Conservation (phyloP, 2,113 vertebrate genomes). For the Onychostruthus taczanowskii region DNA sequence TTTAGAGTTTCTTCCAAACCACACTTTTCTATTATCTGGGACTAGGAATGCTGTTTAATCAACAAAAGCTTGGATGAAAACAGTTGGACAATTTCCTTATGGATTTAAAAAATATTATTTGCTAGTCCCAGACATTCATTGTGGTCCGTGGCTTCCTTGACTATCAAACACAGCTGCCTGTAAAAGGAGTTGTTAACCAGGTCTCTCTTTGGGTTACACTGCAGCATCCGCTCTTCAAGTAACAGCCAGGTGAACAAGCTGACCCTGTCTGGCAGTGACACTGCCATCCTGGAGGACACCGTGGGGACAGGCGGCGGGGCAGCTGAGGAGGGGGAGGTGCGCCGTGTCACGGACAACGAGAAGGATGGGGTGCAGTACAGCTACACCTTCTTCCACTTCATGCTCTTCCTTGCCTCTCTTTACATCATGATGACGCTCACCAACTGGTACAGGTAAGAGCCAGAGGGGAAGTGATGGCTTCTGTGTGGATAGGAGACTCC, state of each 20-base stretch:
- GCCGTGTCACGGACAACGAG: conserved; percentile 85
- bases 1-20: background rate
- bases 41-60: background rate
- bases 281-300: conserved; percentile 76
- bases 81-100: background rate
- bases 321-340: conserved; percentile 68
- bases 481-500: background rate
- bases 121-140: background rate
- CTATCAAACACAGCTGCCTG: background rate
- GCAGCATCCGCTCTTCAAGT: conserved; percentile 89
- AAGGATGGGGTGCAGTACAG: conserved; percentile 87
- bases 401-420: conserved; percentile 90
- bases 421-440: conserved; percentile 99
- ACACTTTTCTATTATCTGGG: background rate
- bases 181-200: background rate
- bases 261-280: conserved; percentile 83
- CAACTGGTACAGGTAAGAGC: conserved; percentile 92
- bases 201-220: background rate
- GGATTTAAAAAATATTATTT: background rate
- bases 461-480: background rate
- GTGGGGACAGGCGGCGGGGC: background rate
- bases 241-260: conserved; percentile 94
- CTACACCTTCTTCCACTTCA: conserved; percentile 90
- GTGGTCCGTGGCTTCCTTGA: background rate
- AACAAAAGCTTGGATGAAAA: background rate